Conservation (phyloP, 2,797 vertebrate genomes). For the Thripadectes ignobilis region DNA sequence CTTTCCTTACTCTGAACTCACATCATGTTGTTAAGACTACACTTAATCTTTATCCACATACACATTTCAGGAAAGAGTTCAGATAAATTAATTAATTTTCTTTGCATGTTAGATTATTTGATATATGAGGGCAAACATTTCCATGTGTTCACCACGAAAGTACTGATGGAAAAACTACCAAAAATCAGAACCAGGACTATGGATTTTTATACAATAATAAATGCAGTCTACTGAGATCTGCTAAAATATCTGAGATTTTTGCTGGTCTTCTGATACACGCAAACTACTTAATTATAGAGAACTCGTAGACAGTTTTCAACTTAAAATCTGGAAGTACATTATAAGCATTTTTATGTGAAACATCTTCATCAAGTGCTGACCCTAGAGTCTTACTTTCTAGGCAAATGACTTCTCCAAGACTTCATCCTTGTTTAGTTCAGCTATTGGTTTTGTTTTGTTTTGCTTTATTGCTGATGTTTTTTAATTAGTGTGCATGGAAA, state of each 20-base stretch:
- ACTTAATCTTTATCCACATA: not conserved
- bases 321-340: not conserved
- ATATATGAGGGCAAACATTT: not conserved
- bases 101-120: not conserved
- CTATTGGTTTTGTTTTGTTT: too few relatives aligned
- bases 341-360: not conserved
- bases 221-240: not conserved
- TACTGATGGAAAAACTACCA: not conserved
- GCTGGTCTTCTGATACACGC: not conserved
- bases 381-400: not conserved
- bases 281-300: not conserved
- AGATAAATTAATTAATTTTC: not conserved
- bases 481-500: not conserved
- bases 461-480: not conserved
- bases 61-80: not conserved
- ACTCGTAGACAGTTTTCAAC: not conserved
- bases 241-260: not conserved
- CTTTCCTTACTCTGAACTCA: constrained; percentile 22
- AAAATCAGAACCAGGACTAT: not conserved
- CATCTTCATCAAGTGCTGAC: not conserved
- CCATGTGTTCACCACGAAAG: not conserved
- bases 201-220: not conserved
- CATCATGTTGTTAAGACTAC: not conserved
- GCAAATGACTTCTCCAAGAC: not conserved
- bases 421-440: not conserved